A percentile compares a stretch with the other conserved stretches of the same genome.
Conservation (phyloP, 2,888 invertebrate genomes). For the Drosophila nigricruria region DNA sequence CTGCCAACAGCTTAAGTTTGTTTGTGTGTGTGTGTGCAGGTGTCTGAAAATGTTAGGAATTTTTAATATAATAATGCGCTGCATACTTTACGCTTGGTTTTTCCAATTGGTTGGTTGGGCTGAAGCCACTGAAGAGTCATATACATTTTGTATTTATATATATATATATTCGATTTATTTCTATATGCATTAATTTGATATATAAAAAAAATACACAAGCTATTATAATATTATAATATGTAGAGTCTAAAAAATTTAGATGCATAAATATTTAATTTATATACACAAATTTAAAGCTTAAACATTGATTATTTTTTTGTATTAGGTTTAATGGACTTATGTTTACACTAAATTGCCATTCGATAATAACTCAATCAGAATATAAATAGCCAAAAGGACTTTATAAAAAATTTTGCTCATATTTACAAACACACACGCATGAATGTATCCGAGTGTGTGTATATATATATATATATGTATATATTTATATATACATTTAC, state of each 20-base stretch:
- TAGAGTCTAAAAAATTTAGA: not conserved
- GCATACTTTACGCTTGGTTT: conserved; percentile 52
- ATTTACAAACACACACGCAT: conserved; percentile 17
- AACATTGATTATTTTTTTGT: conserved; percentile 25
- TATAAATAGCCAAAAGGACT: conserved; percentile 33
- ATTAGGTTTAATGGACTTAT: conserved; percentile 15
- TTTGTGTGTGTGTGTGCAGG: conserved; percentile 25
- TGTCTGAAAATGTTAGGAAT: conserved; percentile 51
- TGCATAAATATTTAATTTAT: conserved; percentile 1
- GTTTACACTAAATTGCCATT: conserved; percentile 40
- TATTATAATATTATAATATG: not conserved
- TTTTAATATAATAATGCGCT: conserved; percentile 58
- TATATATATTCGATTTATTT: conserved; percentile 21
- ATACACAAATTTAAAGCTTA: conserved; percentile 3
- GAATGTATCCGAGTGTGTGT: not conserved
- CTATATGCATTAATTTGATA: not conserved
- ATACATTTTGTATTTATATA: not conserved
- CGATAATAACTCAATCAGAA: conserved; percentile 28
- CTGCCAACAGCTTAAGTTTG: conserved; percentile 8
- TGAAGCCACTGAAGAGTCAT: not conserved
- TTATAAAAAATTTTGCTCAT: conserved; percentile 22
- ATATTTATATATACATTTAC: conserved; percentile 48
- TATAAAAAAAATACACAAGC: not conserved
- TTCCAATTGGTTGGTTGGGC: conserved; percentile 17
- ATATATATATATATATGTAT: not conserved